These are phyloP conservation scores for Threskiornis aethiopicus DNA, from an alignment of 2,797 vertebrate genomes.

Conservation along the genomic window DNA sequence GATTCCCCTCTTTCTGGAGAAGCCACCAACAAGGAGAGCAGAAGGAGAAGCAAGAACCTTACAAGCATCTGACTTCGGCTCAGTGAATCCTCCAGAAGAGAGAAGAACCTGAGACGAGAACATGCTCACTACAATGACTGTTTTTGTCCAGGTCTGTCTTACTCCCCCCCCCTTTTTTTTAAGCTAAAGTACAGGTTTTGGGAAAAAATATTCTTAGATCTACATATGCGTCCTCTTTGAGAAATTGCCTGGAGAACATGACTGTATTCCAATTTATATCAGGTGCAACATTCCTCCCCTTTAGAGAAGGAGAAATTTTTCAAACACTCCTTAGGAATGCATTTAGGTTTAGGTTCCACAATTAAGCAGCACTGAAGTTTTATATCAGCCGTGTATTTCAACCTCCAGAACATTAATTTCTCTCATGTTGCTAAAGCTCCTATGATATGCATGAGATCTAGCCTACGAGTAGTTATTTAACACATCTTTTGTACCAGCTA, in stretches of 20 bases:
- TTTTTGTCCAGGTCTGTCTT: not conserved
- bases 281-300: not conserved
- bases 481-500: not conserved
- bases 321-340: not conserved
- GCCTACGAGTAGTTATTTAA: not conserved
- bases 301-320: not conserved
- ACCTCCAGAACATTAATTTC: not conserved
- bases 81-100: not conserved
- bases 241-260: not conserved
- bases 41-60: not conserved
- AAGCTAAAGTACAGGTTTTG: not conserved
- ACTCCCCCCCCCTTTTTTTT: too few relatives aligned
- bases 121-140: rapidly evolving
- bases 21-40: not conserved
- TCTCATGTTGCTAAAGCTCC: not conserved
- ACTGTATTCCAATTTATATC: not conserved
- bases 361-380: not conserved
- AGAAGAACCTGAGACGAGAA: not conserved
- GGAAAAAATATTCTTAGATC: not conserved
- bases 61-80: not conserved
- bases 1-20: not conserved
- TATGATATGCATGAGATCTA: not conserved
- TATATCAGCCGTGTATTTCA: not conserved
- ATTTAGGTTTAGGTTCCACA: not conserved
- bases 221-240: not conserved